Evolutionary conservation across 2,797 vertebrate species (phyloP).

Genomic region (Semaprochilodus insignis): DNA sequence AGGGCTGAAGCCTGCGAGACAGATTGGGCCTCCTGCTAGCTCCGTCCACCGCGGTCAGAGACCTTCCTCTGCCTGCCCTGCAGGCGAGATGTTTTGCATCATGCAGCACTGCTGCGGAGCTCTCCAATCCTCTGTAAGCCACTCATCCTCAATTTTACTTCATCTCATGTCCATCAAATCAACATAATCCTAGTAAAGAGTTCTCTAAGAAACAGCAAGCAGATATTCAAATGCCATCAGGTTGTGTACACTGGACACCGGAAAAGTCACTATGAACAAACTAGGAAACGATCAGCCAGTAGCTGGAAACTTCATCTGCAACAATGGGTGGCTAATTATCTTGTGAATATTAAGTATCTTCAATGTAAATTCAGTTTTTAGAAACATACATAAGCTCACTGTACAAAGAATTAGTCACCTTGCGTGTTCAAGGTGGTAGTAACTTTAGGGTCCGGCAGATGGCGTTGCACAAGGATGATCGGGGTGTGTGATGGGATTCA

Average conservation of each 20-base stretch:
- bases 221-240: not conserved
- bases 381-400: too few species aligned
- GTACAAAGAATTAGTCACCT: too few species aligned
- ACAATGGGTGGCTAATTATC: not conserved
- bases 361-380: too few species aligned
- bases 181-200: not conserved
- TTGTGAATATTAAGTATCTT: not conserved
- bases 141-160: not conserved
- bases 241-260: not conserved
- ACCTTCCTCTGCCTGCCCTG: conserved; percentile 72
- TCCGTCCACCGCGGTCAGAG: conserved; percentile 61
- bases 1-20: conserved; percentile 71
- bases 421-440: too few species aligned
- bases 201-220: not conserved
- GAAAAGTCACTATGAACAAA: not conserved
- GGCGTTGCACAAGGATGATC: too few species aligned
- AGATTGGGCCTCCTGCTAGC: conserved; percentile 79
- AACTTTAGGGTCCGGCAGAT: too few species aligned
- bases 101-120: conserved; percentile 52
- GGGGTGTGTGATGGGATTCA: too few species aligned
- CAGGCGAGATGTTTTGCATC: conserved; percentile 70
- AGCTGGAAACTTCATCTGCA: not conserved
- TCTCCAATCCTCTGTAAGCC: not conserved
- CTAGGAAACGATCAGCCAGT: not conserved
- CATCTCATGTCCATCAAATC: conserved; percentile 23